Evolutionary conservation across 23 tunicate species (phyloP), one percentile per base, ranked within the genome.

Genomic region (Pegea sp.): DNA sequence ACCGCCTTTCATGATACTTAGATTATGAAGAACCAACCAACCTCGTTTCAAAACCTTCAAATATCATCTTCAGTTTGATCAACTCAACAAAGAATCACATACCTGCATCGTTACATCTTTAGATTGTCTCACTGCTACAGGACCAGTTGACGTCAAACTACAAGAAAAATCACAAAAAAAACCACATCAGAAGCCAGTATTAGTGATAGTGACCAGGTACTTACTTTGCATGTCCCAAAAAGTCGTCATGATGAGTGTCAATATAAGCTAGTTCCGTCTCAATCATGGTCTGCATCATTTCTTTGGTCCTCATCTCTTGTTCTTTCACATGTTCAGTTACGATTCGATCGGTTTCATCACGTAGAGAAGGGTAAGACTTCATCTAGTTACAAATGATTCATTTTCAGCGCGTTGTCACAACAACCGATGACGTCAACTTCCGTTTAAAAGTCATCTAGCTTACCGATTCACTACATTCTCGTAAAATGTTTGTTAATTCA

Each of bases 281-380:
- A 23, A 89, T 66, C 56, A 76, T 16, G 11, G 46, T 38, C 16
- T 38, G 46, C 46, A 38, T 38, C 77, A 72, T 84, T 0, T 77
- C 76, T 57, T 89, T 89, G 29, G 81, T 62, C 22, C 33, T 42
- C 3, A 44, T 60, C 58, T 89, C 98, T 43, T 62, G 50, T 24
- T 69, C 58, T 44, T 86, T 57, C n/a, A 89, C 79, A 48, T 89
- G 74, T 7, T 61, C 49, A 61, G 77, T 70, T 13, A 89, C 98
- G 22, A 89, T 67, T 27, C 98, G 65, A 50, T 89, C 98, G 3
- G 89, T 77, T 62, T 89, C 98, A 19, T 89, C 98, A 6, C 91
- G 55, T 4, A 89, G 63, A 60, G 77, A 66, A 19, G 98, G 98
- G 54, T 76, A 77, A 26, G 77, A 52, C 11, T 57, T 1, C 98